phyloP scores from a whole-genome alignment of 2,797 vertebrate genomes.

The Dallia pectoralis region DNA sequence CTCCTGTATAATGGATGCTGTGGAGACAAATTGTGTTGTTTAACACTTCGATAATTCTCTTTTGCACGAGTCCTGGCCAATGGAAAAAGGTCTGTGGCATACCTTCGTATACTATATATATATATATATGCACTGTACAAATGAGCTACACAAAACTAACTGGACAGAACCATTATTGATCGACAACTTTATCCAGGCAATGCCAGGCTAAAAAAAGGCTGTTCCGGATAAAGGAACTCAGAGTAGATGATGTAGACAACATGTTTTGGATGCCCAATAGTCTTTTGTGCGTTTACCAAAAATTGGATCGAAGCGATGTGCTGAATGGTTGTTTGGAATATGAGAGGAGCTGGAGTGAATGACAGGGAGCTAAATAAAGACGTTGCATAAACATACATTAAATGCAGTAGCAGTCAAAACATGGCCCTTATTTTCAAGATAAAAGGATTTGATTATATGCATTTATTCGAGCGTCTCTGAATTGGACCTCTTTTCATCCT shows the following conservation, averaged over 20 bases:
- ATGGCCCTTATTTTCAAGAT: slow-evolving; percentile 1
- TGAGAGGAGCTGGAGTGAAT: background rate
- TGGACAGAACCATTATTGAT: background rate
- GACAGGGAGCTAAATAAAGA: background rate
- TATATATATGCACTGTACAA: background rate
- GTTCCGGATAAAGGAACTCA: background rate
- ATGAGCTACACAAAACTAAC: background rate
- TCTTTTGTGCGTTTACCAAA: background rate
- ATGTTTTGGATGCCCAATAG: background rate
- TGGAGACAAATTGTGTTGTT: slow-evolving; percentile 41
- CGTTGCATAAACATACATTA: background rate
- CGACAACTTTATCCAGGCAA: background rate
- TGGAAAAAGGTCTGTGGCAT: slow-evolving; percentile 33
- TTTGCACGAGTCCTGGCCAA: slow-evolving; percentile 20
- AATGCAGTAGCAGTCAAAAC: slow-evolving; percentile 12
- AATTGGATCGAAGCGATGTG: background rate
- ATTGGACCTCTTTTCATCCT: slow-evolving; percentile 12
- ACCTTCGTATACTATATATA: background rate
- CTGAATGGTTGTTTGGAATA: background rate
- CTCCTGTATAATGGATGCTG: slow-evolving; percentile 31
- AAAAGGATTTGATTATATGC: slow-evolving; percentile 5
- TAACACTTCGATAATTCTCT: slow-evolving; percentile 36
- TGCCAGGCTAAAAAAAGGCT: background rate
- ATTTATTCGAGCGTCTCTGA: background rate
- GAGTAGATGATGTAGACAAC: background rate